A percentile compares a stretch with the other conserved stretches of the same genome.
These are phyloP conservation scores for Phortica variegata DNA, from an alignment of 1,140 invertebrate genomes.

Conservation along the genomic window DNA sequence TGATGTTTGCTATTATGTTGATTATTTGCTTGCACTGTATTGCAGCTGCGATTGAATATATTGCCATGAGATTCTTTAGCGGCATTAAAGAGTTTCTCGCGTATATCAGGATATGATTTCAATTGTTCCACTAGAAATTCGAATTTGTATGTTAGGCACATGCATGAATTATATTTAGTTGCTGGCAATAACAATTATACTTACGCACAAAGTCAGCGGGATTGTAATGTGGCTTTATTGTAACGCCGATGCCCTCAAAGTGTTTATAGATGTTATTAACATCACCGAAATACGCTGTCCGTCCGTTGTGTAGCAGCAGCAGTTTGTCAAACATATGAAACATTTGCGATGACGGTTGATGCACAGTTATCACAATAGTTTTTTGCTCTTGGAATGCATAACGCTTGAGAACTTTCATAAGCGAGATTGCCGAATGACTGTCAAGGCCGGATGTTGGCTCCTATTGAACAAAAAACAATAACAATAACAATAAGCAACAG, in stretches of 20 bases:
- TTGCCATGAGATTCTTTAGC: slow-evolving; percentile 60
- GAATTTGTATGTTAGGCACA: slow-evolving; percentile 5
- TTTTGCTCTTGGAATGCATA: slow-evolving; percentile 78
- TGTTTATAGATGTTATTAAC: slow-evolving; percentile 75
- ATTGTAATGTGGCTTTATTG: slow-evolving; percentile 79
- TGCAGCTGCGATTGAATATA: slow-evolving; percentile 63
- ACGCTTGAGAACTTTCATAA: slow-evolving; percentile 74
- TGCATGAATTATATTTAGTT: background rate
- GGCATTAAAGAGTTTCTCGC: slow-evolving; percentile 70
- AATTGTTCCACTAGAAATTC: slow-evolving; percentile 72
- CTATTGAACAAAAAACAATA: slow-evolving; percentile 61
- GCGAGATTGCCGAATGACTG: slow-evolving; percentile 75
- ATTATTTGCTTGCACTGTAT: slow-evolving; percentile 30
- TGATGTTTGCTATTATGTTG: slow-evolving; percentile 7
- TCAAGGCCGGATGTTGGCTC: slow-evolving; percentile 85
- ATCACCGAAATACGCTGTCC: slow-evolving; percentile 79
- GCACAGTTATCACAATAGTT: slow-evolving; percentile 79
- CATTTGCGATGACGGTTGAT: slow-evolving; percentile 86
- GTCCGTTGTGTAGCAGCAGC: slow-evolving; percentile 73
- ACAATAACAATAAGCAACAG: too few species aligned
- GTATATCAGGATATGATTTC: slow-evolving; percentile 69
- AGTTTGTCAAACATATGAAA: slow-evolving; percentile 85
- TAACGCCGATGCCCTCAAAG: slow-evolving; percentile 73
- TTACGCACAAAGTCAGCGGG: slow-evolving; percentile 86
- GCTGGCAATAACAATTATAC: slow-evolving; percentile 35